A percentile compares a stretch with the other conserved stretches of the same genome.
phyloP scores from a whole-genome alignment of 1,140 invertebrate genomes.

The Drosophila repletoides region DNA sequence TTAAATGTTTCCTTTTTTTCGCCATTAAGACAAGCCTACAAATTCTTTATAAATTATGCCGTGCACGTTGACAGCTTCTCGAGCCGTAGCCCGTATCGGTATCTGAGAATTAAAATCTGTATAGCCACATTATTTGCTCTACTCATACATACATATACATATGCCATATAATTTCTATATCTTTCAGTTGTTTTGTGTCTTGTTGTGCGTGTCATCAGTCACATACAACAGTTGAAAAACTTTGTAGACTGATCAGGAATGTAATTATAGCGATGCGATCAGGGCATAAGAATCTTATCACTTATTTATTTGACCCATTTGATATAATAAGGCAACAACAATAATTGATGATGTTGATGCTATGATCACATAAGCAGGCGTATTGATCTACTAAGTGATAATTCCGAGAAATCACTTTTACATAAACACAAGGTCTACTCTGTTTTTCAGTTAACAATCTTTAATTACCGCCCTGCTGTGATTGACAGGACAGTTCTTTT shows the following conservation, averaged over 20 bases:
- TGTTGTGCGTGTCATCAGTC: slow-evolving; percentile 39
- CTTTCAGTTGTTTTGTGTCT: slow-evolving; percentile 10
- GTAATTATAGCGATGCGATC: slow-evolving; percentile 20
- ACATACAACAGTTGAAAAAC: slow-evolving; percentile 23
- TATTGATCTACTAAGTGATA: neutral
- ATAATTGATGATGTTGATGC: neutral
- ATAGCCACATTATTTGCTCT: slow-evolving; percentile 24
- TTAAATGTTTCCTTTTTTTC: slow-evolving; percentile 68
- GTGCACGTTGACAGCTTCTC: slow-evolving; percentile 47
- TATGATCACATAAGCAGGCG: slow-evolving; percentile 12
- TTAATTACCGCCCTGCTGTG: neutral
- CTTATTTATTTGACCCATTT: slow-evolving; percentile 30
- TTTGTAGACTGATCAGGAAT: slow-evolving; percentile 9
- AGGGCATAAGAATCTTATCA: slow-evolving; percentile 39
- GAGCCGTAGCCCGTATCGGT: slow-evolving; percentile 1
- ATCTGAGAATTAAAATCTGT: slow-evolving; percentile 20
- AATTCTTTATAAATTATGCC: slow-evolving; percentile 70
- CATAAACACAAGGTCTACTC: neutral
- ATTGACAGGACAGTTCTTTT: too few species aligned
- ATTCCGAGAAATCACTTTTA: too few species aligned
- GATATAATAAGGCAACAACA: neutral
- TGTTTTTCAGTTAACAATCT: too few species aligned
- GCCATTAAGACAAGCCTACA: slow-evolving; percentile 77
- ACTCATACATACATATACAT: neutral
- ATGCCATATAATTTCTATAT: neutral